Evolutionary conservation across 2,888 invertebrate genomes (phyloP), one percentile per base, ranked within the genome.

Genomic region (Amphipyra berbera): DNA sequence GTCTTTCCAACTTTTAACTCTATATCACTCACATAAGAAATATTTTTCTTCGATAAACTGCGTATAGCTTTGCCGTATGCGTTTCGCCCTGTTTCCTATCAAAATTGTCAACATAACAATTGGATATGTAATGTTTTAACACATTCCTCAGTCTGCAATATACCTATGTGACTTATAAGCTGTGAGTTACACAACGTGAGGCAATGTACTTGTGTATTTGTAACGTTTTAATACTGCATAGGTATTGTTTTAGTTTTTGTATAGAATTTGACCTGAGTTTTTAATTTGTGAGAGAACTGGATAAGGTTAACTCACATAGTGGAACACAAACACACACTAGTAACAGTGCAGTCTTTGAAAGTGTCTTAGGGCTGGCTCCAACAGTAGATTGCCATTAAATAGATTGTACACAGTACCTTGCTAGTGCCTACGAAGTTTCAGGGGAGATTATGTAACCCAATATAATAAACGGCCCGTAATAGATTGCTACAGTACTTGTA

Each of bases 61-160:
- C 40, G 46, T 30, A 15, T 52, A 41, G 69, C 75, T 77, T 81
- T 79, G 83, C 83, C 79, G 83, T 73, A 73, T 12, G 61, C 73
- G 86, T 85, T 82, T 87, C 83, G 92, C 91, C 86, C 93, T 94
- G 93, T 89, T 93, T 93, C 86, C 78, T 81, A 58, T 61, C 61
- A 68, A 94, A 90, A 94, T 93, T 90, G 90, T 88, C 85, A 85
- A 81, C 88, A 88, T 91, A 89, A 87, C 76, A 80, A 81, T 81
- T 83, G 82, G 82, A 83, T 84, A 82, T 80, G 84, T 78, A 79
- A 81, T 82, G 76, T 82, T 80, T 82, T 76, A 80, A 68, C 80
- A 82, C 83, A 83, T 80, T 81, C 74, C 69, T 63, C 49, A 21
- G 75, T 67, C 65, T 70, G 75, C 79, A 79, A 76, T 76, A 75